Evolutionary conservation across 1,140 invertebrate genomes (phyloP).

Genomic region (Bicyclus anynana): DNA sequence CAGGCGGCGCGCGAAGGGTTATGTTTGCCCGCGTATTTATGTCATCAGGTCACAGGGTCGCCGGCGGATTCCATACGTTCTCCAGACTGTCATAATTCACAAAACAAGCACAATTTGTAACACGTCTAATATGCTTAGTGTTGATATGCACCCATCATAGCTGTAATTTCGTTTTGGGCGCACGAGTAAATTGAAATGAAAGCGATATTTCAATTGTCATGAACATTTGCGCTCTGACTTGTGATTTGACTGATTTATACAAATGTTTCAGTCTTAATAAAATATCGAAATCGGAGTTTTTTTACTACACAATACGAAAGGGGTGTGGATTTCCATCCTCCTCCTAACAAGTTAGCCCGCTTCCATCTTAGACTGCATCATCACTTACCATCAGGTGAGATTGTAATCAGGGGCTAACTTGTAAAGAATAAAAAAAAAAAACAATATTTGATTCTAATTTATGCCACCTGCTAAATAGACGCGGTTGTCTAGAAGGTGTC

Average conservation of each 20-base stretch:
- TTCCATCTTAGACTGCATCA: too few species aligned
- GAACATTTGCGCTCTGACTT: not conserved
- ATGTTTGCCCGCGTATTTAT: conserved; percentile 45
- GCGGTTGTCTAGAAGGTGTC: too few species aligned
- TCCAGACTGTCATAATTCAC: conserved; percentile 37
- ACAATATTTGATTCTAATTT: too few species aligned
- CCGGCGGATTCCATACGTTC: conserved; percentile 23
- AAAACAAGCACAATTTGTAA: conserved; percentile 32
- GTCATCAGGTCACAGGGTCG: conserved; percentile 39
- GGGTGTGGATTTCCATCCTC: too few species aligned
- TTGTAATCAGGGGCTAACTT: too few species aligned
- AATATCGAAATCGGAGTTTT: not conserved
- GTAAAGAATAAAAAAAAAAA: too few species aligned
- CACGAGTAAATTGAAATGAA: conserved; percentile 2
- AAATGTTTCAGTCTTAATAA: not conserved
- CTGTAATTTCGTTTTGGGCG: not conserved
- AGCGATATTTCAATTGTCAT: conserved; percentile 1
- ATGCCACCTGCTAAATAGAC: too few species aligned
- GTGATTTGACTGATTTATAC: not conserved
- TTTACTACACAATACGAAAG: not conserved
- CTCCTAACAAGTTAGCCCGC: too few species aligned
- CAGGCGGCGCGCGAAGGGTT: conserved; percentile 24
- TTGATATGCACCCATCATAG: conserved; percentile 3
- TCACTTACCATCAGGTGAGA: too few species aligned
- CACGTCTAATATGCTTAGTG: conserved; percentile 15